Conservation (phyloP, 2,888 invertebrate species). For the Lasioglossum villosulum region DNA sequence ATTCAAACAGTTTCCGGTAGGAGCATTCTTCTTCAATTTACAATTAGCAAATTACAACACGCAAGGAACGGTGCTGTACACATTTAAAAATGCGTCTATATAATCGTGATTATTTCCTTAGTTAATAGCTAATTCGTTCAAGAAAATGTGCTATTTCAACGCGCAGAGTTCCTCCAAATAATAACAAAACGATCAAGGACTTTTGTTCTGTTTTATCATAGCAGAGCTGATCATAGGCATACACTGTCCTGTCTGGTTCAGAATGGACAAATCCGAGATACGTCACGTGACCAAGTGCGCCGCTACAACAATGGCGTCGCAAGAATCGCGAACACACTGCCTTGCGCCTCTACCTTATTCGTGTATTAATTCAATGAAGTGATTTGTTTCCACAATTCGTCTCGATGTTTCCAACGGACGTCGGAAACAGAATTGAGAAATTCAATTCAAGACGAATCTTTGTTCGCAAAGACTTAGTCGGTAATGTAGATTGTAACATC, state of each 20-base stretch:
- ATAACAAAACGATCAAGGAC: not conserved
- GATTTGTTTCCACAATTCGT: too few species aligned
- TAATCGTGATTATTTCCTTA: not conserved
- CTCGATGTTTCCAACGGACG: too few species aligned
- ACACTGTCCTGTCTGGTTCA: not conserved
- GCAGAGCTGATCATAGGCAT: not conserved
- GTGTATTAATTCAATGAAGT: too few species aligned
- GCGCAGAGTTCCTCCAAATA: not conserved
- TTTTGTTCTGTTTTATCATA: not conserved
- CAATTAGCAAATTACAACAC: too few species aligned
- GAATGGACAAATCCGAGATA: not conserved
- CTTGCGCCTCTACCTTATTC: not conserved
- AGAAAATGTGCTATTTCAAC: not conserved
- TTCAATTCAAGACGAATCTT: not conserved
- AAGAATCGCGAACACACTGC: not conserved
- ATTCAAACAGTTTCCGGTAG: not conserved
- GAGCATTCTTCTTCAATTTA: not conserved
- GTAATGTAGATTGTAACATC: not conserved
- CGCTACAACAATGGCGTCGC: not conserved
- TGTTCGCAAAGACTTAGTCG: not conserved
- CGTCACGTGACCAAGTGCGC: not conserved
- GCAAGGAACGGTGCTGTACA: not conserved
- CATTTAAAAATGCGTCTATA: not conserved
- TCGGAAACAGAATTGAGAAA: too few species aligned
- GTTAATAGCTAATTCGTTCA: not conserved